Conservation (phyloP, 2,797 vertebrate genomes). For the Oophaga sylvatica region DNA sequence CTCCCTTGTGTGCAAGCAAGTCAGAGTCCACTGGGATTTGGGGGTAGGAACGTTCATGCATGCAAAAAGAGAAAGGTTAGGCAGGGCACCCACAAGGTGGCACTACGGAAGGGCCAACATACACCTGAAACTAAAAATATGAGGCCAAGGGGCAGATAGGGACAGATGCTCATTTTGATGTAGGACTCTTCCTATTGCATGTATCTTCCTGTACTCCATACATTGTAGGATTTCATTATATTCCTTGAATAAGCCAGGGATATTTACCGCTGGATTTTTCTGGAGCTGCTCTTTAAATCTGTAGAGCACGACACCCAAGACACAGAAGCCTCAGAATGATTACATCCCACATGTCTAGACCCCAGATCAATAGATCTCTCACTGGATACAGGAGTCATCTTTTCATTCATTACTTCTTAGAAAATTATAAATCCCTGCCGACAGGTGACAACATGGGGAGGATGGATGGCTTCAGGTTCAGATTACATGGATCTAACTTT, state of each 20-base stretch:
- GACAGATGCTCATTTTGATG: too few species aligned
- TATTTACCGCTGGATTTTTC: not conserved
- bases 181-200: too few species aligned
- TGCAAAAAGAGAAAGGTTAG: too few species aligned
- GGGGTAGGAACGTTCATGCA: too few species aligned
- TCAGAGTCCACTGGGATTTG: too few species aligned
- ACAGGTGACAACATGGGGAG: slow-evolving; percentile 5
- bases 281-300: not conserved
- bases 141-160: too few species aligned
- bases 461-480: slow-evolving; percentile 1
- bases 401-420: not conserved
- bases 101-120: too few species aligned
- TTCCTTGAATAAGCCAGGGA: not conserved
- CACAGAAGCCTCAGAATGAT: not conserved
- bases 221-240: too few species aligned
- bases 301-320: not conserved
- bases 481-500: not conserved
- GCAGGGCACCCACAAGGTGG: too few species aligned
- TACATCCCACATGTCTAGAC: slow-evolving; percentile 3
- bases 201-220: too few species aligned
- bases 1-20: too few species aligned
- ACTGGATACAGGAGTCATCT: not conserved
- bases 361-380: slow-evolving; percentile 37
- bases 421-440: slow-evolving; percentile 11
- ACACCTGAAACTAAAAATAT: too few species aligned